A percentile compares a stretch with the other conserved stretches of the same genome.
Evolutionary conservation across 2,888 invertebrate genomes (phyloP).

Genomic region (Timema podura): DNA sequence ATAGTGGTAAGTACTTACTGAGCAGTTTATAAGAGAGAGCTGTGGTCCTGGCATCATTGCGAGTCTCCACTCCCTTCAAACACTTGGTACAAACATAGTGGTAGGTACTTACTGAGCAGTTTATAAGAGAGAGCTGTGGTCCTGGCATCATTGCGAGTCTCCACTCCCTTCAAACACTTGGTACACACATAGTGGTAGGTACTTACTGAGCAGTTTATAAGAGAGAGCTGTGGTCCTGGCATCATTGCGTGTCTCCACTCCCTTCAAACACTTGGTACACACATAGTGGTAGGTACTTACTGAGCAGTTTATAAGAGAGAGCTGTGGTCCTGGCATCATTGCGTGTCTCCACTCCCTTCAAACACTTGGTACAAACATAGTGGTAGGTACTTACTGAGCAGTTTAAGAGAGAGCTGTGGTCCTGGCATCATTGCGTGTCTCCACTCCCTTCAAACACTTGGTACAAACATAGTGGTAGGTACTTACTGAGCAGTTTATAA

Average conservation of each 20-base stretch:
- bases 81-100: slow-evolving; percentile 14
- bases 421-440: slow-evolving; percentile 6
- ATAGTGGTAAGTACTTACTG: slow-evolving; percentile 19
- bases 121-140: slow-evolving; percentile 13
- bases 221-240: slow-evolving; percentile 2
- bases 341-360: slow-evolving; percentile 20
- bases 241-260: slow-evolving; percentile 14
- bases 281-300: slow-evolving; percentile 18
- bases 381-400: slow-evolving; percentile 23
- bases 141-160: slow-evolving; percentile 7
- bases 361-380: slow-evolving; percentile 15
- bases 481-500: slow-evolving; percentile 26
- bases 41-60: slow-evolving; percentile 1
- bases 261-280: slow-evolving; percentile 21
- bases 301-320: slow-evolving; percentile 20
- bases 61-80: slow-evolving; percentile 20
- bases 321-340: slow-evolving; percentile 1
- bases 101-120: slow-evolving; percentile 24
- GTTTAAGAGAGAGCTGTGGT: slow-evolving; percentile 15
- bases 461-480: no score
- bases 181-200: no score
- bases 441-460: slow-evolving; percentile 11
- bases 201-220: slow-evolving; percentile 26
- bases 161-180: slow-evolving; percentile 24
- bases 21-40: slow-evolving; percentile 20